Evolutionary conservation across 2,888 invertebrate genomes (phyloP), one percentile per base, ranked within the genome.

Genomic region (Liodrosophila aerea): DNA sequence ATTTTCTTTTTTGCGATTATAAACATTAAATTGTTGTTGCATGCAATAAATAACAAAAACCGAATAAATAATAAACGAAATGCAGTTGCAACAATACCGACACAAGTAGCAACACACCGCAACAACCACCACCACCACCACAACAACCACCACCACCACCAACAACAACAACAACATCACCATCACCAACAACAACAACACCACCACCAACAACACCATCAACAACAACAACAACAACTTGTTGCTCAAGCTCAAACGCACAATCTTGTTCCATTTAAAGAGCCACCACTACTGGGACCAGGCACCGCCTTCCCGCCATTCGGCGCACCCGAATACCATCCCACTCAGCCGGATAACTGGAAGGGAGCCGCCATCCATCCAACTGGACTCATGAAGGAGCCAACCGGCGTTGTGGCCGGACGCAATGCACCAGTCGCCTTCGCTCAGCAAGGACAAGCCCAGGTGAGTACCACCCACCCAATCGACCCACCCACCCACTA

Each of bases 301-400:
- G 90, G 90, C 60, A 86, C 89, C 69, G 88, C 87, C 60, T 89
- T 89, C 70, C 88, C 89, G 74, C 87, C 87, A 76, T 90, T 90
- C 77, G 89, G 89, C 57, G 88, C 89, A 76, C 88, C 88, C 64
- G 90, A 90, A 77, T 90, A 88, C 72, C 90, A 90, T 87, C 86
- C 88, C 80, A 87, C 88, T 81, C 88, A 89, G 65, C 88, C 88
- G 43, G 90, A 90, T 29, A 89, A 87, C 72, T 90, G 90, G 90
- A 90, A 90, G 76, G 88, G 88, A 30, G 85, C 89, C 64, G 84
- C 88, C 47, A 88, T 89, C 63, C 90, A 90, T 85, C 86, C 88
- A 64, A 87, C 92, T 12, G 92, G 92, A 3, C 91, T 93, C 89
- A 92, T 92, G 91, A 93, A 93, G 87, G 93, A 93, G 56, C 91